A percentile compares a stretch with the other conserved stretches of the same genome.
Evolutionary conservation across 2,113 vertebrate species (phyloP).

Genomic region (Brachirus orientalis): DNA sequence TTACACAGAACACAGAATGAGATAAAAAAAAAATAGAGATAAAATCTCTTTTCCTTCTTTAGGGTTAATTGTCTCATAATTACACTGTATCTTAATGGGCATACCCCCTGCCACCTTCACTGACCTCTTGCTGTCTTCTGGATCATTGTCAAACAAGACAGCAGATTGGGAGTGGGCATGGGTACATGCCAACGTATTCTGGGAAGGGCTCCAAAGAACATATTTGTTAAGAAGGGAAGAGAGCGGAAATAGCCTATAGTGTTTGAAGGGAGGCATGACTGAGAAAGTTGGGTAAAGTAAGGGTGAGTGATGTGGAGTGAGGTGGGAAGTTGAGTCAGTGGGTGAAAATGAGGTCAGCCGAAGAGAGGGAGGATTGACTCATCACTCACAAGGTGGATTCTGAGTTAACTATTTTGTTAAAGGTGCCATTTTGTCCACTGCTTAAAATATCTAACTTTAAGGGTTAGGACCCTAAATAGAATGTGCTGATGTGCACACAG

Average conservation of each 20-base stretch:
- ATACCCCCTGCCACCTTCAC: slow-evolving; percentile 55
- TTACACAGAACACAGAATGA: slow-evolving; percentile 36
- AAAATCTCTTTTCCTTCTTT: slow-evolving; percentile 31
- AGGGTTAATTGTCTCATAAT: slow-evolving; percentile 27
- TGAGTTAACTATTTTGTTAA: slow-evolving; percentile 10
- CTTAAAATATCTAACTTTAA: neutral
- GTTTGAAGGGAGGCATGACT: slow-evolving; percentile 66
- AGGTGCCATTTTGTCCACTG: neutral
- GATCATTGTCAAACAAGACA: slow-evolving; percentile 79
- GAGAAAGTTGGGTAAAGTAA: slow-evolving; percentile 61
- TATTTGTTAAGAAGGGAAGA: slow-evolving; percentile 85
- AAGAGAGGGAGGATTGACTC: slow-evolving; percentile 67
- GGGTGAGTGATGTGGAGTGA: slow-evolving; percentile 58
- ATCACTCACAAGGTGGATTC: slow-evolving; percentile 9
- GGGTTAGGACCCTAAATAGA: too few relatives aligned
- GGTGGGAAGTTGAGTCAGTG: slow-evolving; percentile 58
- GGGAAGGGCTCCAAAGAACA: slow-evolving; percentile 85
- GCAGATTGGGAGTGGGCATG: slow-evolving; percentile 74
- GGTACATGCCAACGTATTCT: slow-evolving; percentile 79
- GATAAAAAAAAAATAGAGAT: too few relatives aligned
- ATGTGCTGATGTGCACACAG: neutral
- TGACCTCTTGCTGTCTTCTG: slow-evolving; percentile 75
- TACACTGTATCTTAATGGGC: slow-evolving; percentile 44
- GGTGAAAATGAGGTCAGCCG: slow-evolving; percentile 53
- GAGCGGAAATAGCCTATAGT: slow-evolving; percentile 84